phyloP scores from a whole-genome alignment of 1,140 invertebrate species.

The Thalassaphorura encarpata region DNA sequence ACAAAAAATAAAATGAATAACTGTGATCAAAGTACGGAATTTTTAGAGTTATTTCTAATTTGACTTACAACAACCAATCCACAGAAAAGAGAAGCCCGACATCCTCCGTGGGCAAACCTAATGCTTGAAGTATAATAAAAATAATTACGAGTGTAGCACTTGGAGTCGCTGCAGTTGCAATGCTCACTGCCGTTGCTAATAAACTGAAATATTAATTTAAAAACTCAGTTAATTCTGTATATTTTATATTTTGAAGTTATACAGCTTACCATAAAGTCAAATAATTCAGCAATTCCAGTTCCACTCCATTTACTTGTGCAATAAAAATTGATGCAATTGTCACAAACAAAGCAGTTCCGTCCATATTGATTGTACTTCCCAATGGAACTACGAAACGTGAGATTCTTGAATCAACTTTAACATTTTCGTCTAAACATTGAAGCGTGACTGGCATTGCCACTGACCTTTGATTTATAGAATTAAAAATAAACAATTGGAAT shows the following conservation, averaged over 20 bases:
- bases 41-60: background rate
- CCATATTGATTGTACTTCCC: slow-evolving; percentile 68
- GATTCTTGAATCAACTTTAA: slow-evolving; percentile 76
- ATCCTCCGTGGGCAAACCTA: slow-evolving; percentile 67
- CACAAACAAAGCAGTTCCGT: slow-evolving; percentile 86
- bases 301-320: slow-evolving; percentile 77
- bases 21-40: background rate
- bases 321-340: slow-evolving; percentile 81
- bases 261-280: slow-evolving; percentile 69
- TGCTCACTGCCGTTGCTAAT: slow-evolving; percentile 78
- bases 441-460: slow-evolving; percentile 91
- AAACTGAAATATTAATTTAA: slow-evolving; percentile 45
- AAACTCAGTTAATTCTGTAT: background rate
- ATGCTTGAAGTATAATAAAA: slow-evolving; percentile 71
- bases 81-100: slow-evolving; percentile 75
- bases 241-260: background rate
- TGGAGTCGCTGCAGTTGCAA: slow-evolving; percentile 86
- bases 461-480: slow-evolving; percentile 51
- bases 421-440: slow-evolving; percentile 73
- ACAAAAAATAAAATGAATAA: slow-evolving; percentile 18
- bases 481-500: background rate
- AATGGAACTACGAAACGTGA: slow-evolving; percentile 83
- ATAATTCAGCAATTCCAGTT: slow-evolving; percentile 64
- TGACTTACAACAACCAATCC: slow-evolving; percentile 80
- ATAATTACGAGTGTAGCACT: slow-evolving; percentile 81